Percentiles rank a stretch among this genome's conserved stretches.
Conservation (phyloP, 2,888 invertebrate genomes). For the Melanargia galathea region DNA sequence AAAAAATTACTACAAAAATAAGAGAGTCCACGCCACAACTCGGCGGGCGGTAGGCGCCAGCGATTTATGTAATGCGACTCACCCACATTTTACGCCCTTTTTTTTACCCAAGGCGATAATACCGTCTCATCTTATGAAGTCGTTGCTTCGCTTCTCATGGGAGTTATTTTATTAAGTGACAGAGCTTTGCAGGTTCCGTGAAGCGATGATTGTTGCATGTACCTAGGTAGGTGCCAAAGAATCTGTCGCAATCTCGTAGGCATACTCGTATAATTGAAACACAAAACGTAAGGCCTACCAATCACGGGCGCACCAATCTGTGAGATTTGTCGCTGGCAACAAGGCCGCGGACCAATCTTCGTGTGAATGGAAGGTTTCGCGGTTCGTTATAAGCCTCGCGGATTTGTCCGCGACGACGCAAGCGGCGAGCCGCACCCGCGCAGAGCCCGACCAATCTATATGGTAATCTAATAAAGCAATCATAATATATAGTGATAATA, state of each 20-base stretch:
- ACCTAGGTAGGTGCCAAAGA: not conserved
- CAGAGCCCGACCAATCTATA: too few species aligned
- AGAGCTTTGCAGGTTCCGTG: slow-evolving; percentile 60
- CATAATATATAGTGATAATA: too few species aligned
- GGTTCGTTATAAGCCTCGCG: too few species aligned
- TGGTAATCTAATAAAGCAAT: too few species aligned
- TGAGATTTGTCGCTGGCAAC: too few species aligned
- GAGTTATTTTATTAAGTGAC: slow-evolving; percentile 76
- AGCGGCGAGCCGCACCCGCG: too few species aligned
- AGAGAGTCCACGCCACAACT: slow-evolving; percentile 56
- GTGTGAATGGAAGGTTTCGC: too few species aligned
- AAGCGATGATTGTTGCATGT: slow-evolving; percentile 47
- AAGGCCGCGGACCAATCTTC: too few species aligned
- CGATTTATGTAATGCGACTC: slow-evolving; percentile 76
- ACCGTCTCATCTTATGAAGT: slow-evolving; percentile 74
- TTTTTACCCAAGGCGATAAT: slow-evolving; percentile 70
- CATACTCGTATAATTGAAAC: slow-evolving; percentile 34
- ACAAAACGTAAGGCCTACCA: too few species aligned
- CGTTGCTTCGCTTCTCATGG: slow-evolving; percentile 67
- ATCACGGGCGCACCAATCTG: too few species aligned
- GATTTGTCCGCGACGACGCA: too few species aligned
- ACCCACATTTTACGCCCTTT: slow-evolving; percentile 71
- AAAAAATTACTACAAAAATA: not conserved
- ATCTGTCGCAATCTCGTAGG: slow-evolving; percentile 41
- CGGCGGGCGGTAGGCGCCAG: slow-evolving; percentile 61